Evolutionary conservation across 2,113 vertebrate species (phyloP), one percentile per base, ranked within the genome.

Genomic region (Phalacrocorax aristotelis): DNA sequence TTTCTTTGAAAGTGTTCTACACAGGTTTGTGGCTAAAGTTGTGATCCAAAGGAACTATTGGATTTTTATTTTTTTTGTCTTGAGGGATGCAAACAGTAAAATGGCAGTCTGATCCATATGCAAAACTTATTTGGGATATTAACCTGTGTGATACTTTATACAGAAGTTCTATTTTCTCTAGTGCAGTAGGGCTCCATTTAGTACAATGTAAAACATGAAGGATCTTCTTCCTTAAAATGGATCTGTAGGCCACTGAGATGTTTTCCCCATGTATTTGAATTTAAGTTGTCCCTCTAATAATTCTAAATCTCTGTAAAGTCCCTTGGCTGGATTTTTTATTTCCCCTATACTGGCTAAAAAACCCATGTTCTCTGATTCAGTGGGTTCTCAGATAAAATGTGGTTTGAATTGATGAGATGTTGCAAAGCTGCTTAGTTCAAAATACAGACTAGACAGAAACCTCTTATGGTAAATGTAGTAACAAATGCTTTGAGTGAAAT

Each of bases 381-480:
- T 83, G 51, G 13, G 14, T 80, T 94, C 49, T 77, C 49, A 83
- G 62, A 95, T 80, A 85, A 96, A 94, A 66, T 77, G 38, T 64
- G 38, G 29, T 34, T 95, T 74, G 51, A 91, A 91, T 71, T 95
- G 84, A 91, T 80, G 87, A 87, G 75, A 93, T 64, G 32, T 62
- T 86, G 54, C 87, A 95, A 95, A 96, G 75, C 82, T 77, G 26
- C 70, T 95, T 90, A 83, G 46, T 85, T 91, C 78, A 86, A 94
- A 95, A 88, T 48, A 80, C 48, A 83, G 79, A 86, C 62, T 62
- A 77, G 58, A 74, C n/a, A 57, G 81, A 90, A 96, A 83, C 26
- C 32, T 85, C 68, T 81, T 74, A 85, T 36, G 13, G 84, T 74
- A 94, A 94, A 86, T 48, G 38, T 90, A 85, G 70, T 80, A 91